Conservation (phyloP, 2,113 vertebrate species). For the Anolis carolinensis region DNA sequence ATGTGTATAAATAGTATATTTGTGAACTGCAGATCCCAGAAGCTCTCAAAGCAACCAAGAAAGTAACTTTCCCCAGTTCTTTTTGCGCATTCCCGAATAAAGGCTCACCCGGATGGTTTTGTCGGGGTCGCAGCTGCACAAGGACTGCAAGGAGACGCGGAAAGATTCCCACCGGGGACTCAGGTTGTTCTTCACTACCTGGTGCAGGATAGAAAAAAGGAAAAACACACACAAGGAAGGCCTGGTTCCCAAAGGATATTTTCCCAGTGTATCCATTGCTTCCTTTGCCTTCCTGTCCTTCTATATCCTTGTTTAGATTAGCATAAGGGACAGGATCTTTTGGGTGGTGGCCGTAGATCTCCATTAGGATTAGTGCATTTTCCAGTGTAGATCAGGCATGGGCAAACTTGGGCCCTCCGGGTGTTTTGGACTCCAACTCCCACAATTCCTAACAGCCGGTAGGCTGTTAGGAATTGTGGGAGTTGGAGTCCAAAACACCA, state of each 20-base stretch:
- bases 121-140: constrained; percentile 69
- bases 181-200: constrained; percentile 75
- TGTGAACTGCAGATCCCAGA: background rate
- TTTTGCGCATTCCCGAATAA: no score
- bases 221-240: background rate
- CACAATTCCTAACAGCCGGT: no score
- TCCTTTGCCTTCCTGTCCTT: background rate
- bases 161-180: constrained; percentile 71
- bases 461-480: no score
- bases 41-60: background rate
- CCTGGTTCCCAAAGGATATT: background rate
- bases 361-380: no score
- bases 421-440: no score
- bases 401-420: no score
- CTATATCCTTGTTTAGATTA: background rate
- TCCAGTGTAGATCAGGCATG: no score
- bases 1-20: background rate
- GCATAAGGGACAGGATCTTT: background rate
- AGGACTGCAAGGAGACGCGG: constrained; percentile 69
- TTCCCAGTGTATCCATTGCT: no score
- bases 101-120: constrained; percentile 65
- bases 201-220: background rate
- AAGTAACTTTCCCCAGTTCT: no score
- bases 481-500: no score
- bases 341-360: no score